Base-by-base conservation (phyloP, 2,888 invertebrate genomes). In the Baronia brevicornis region DNA sequence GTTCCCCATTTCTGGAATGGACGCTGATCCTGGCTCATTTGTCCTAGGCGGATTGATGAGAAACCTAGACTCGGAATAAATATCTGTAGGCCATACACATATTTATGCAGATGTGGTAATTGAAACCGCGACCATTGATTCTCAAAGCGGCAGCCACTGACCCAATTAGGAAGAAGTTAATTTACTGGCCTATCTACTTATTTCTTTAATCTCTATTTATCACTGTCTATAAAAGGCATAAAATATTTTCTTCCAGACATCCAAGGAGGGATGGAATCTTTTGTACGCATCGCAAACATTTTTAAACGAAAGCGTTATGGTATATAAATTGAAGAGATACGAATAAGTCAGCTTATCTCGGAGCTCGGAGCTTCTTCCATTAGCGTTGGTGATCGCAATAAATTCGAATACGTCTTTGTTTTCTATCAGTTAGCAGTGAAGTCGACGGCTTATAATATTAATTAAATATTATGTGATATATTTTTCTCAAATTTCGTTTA, bases 351-450 rank as follows among this genome's bases (percentile, higher is more conserved):
- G 24, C 36, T 31, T 36, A 36, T 36, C 36, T 5, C 19, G 12
- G 6, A 26, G 17, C 18, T 5, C 31, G 28, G 24, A 22, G 31
- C 36, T 36, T 19, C 31, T 36, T 36, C 36, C 36, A 36, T 36
- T 36, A 36, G 36, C 31, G 36, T 17, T 22, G 23, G 31, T 31
- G 36, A 36, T 36, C 32, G 19, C 19, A 12, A 14, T 31, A 23
- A 36, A 31, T 31, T 36, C 23, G 36, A 24, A 23, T 23, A 36
- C 27, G 20, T 31, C 23, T 35, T 35, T 35, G 34, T 35, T 29
- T 24, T 25, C 21, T 31, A 31, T 30, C 18, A 23, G 15, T 20
- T 22, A 26, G 5, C 19, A 24, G 28, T 23, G 23, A 28, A 36
- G 28, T 28, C 28, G 27, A 36, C 27, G 17, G 14, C 28, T 31